Base-by-base conservation (phyloP, 2,113 vertebrate species). In the Potamarius usumacintae region DNA sequence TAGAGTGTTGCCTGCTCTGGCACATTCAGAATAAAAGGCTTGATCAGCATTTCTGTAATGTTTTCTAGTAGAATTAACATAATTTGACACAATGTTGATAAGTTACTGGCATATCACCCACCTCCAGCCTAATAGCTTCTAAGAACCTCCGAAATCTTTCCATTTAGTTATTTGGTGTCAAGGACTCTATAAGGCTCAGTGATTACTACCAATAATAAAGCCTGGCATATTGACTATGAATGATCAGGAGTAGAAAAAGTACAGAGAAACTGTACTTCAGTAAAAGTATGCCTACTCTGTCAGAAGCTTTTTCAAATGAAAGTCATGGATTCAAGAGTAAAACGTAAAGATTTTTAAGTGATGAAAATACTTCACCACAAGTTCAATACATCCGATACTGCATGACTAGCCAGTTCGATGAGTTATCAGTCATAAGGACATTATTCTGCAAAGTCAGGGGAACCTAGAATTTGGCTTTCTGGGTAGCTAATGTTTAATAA, bases 1-100 rank as follows among this genome's bases (percentile, higher is more conserved):
- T 80, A 83, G 30, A 14, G 50, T 18, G 57, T 60, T 63, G 82
- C 67, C 81, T 86, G 62, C 48, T 85, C 42, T 76, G 52, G 76
- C 52, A 55, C 76, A 55, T 79, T 55, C 25, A 77, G 48, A 62
- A 88, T 57, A 42, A 77, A 10, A 69, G 7, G 22, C 30, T 90
- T 85, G 7, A 53, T 81, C 79, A 58, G 27, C 53, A 80, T 20
- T 77, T n/a, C 15, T n/a, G 17, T 14, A 79, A 14, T 55, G n/a
- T 80, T 58, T 34, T 52, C 4, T 25, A 52, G 22, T 12, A 3
- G 9, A 52, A 6, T 52, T 11, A 25, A 76, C 48, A 76, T 10
- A 22, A 25, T 74, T 74, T 20, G 50, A 52, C 42, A 25, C 48
- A 22, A 77, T 53, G n/a, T 77, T 53, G 20, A n/a, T 77, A 76